Conservation (phyloP, 1,140 invertebrate genomes). For the Solen grandis region DNA sequence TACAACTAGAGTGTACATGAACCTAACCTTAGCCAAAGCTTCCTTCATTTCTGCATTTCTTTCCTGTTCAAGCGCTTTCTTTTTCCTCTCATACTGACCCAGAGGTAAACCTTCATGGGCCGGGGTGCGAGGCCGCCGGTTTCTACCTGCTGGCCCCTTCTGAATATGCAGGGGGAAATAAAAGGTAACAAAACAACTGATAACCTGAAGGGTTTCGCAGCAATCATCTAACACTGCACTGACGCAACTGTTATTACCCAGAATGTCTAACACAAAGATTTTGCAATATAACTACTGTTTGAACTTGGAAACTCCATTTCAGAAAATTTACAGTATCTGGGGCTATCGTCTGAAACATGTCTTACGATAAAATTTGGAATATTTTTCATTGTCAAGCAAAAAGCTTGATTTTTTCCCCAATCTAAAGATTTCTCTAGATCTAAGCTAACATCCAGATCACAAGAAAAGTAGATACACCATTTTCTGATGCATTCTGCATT, state of each 20-base stretch:
- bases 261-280: not conserved
- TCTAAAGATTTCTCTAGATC: too few relatives aligned
- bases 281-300: not conserved
- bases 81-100: constrained; percentile 37
- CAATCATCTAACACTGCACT: not conserved
- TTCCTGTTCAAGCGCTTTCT: constrained; percentile 20
- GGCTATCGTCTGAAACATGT: too few relatives aligned
- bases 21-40: constrained; percentile 47
- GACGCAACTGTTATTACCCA: not conserved
- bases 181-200: too few relatives aligned
- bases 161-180: constrained; percentile 3
- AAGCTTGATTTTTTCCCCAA: too few relatives aligned
- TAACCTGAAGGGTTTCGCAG: too few relatives aligned
- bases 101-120: constrained; percentile 34
- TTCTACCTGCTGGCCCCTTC: not conserved
- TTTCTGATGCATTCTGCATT: too few relatives aligned
- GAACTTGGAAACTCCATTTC: not conserved
- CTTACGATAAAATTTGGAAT: too few relatives aligned
- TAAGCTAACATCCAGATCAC: too few relatives aligned
- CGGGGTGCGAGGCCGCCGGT: constrained; percentile 31
- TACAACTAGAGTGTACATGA: not conserved
- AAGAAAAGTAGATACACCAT: too few relatives aligned
- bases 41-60: constrained; percentile 30
- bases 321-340: not conserved
- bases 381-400: too few relatives aligned